These are phyloP conservation scores for Agrypnia vestita DNA, from an alignment of 1,140 invertebrate species.

Conservation along the genomic window DNA sequence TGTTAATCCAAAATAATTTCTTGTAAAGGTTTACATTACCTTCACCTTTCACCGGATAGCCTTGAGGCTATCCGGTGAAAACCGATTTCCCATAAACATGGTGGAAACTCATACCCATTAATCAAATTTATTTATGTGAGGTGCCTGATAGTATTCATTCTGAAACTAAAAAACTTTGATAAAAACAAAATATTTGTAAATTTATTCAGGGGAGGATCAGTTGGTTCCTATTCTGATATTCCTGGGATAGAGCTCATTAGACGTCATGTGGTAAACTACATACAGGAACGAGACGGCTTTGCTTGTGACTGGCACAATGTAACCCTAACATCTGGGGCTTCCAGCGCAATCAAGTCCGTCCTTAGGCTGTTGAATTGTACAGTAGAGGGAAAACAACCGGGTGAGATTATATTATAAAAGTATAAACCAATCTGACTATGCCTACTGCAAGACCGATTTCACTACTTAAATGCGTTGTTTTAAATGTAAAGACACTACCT, in stretches of 20 bases:
- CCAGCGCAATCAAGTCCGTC: slow-evolving; percentile 86
- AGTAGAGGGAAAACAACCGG: slow-evolving; percentile 74
- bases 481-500: not conserved
- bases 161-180: not conserved
- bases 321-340: slow-evolving; percentile 91
- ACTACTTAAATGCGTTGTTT: not conserved
- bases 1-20: too few relatives aligned
- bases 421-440: not conserved
- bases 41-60: too few relatives aligned
- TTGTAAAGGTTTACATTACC: too few relatives aligned
- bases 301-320: slow-evolving; percentile 86
- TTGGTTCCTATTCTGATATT: slow-evolving; percentile 95
- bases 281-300: slow-evolving; percentile 87
- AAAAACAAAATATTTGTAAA: not conserved
- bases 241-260: slow-evolving; percentile 93
- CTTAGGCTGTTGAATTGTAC: slow-evolving; percentile 72
- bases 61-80: too few relatives aligned
- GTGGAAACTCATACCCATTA: not conserved
- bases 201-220: slow-evolving; percentile 79
- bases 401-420: slow-evolving; percentile 55
- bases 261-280: slow-evolving; percentile 92
- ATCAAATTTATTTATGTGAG: not conserved
- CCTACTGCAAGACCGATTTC: too few relatives aligned
- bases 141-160: not conserved
- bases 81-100: not conserved